A percentile compares a stretch with the other conserved stretches of the same genome.
These are phyloP conservation scores for Procambarus virginalis DNA, from an alignment of 1,140 invertebrate species.

Conservation along the genomic window DNA sequence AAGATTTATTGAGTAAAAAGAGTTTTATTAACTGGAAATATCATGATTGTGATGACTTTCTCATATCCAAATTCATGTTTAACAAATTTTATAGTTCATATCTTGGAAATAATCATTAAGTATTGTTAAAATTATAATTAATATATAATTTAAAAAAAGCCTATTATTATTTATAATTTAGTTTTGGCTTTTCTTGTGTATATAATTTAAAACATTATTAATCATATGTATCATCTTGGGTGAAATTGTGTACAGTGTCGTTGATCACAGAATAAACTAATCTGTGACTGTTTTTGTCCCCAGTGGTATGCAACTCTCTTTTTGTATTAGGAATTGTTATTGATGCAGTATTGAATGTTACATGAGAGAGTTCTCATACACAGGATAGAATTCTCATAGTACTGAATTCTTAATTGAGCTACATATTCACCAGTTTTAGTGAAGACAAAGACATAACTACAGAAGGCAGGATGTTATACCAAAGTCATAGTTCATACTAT, in stretches of 20 bases:
- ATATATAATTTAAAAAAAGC: background rate
- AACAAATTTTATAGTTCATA: constrained; percentile 23
- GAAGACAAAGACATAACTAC: background rate
- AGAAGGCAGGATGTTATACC: constrained; percentile 32
- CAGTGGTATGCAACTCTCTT: background rate
- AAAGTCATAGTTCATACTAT: constrained; percentile 28
- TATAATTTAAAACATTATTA: background rate
- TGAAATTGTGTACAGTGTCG: background rate
- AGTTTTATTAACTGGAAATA: constrained; percentile 33
- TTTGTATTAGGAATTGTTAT: background rate
- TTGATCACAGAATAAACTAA: background rate
- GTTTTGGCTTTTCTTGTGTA: background rate
- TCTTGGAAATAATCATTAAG: constrained; percentile 24
- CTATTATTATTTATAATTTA: background rate
- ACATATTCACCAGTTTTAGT: too few relatives aligned
- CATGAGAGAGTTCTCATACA: too few relatives aligned
- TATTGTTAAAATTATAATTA: background rate
- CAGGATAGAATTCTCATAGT: too few relatives aligned
- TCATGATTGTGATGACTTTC: constrained; percentile 27
- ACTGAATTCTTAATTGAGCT: too few relatives aligned
- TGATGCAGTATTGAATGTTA: background rate
- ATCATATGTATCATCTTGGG: background rate
- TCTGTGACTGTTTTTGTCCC: background rate
- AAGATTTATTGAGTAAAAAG: constrained; percentile 10
- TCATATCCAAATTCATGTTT: constrained; percentile 9